Evolutionary conservation across 37 sponge, comb jelly and placozoan genomes (phyloP), one percentile per base, ranked within the genome.

Genomic region (Cliona cf. orientalis): DNA sequence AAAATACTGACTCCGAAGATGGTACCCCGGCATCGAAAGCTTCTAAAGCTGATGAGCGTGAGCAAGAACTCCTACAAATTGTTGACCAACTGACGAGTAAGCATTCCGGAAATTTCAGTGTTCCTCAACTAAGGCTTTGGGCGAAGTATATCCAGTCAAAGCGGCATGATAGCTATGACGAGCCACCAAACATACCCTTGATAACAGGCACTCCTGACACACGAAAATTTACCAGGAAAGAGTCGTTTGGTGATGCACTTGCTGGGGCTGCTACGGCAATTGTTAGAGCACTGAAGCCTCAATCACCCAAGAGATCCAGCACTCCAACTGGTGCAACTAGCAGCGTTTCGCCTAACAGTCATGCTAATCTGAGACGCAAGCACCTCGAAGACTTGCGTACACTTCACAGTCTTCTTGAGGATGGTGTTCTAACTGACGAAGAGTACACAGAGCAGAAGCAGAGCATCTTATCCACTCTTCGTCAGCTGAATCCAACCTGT

Each of bases 161-260:
- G 55, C 11, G 55, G 55, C 66, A 66, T 66, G 66, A 66, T 29
- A 66, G 66, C 66, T 66, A 31, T 31, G 66, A 34, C 4, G 66
- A 66, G 36, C 66, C 66, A 5, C 66, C 66, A 66, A n/a, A 29
- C 36, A 66, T 66, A 3, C 66, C 66, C 33, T 66, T 66, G 7
- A 21, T 66, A 21, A 66, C 66, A 3, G 36, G 33, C 21, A 62
- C 6, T 26, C 25, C 66, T 2, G 25, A 3, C 33, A 14, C 32
- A 21, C 25, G 3, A 3, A 66, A 66, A 66, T 19, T 21, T 66
- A 31, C 66, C 25, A 66, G 7, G 36, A n/a, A 29, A 31, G 66
- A 66, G 4, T 35, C 66, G 1, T 29, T 66, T 31, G 5, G 32
- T 31, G 66, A 66, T 66, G 66, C 66, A 35, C 33, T 66, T 66